Base-by-base conservation (phyloP, 92 coral and sea anemone genomes). In the Meandrina meandrites region DNA sequence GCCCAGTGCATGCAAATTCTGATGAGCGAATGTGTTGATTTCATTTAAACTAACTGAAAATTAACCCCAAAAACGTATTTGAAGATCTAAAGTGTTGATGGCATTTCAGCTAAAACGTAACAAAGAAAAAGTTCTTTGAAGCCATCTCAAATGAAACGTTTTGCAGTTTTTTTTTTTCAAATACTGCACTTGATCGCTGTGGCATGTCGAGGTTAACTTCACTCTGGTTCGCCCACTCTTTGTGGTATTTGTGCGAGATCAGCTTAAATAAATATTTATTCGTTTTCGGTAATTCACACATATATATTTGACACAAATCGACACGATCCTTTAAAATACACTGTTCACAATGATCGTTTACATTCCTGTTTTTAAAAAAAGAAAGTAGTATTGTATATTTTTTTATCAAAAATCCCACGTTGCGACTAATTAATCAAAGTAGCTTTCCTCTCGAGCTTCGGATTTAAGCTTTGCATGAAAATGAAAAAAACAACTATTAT, bases 261-360 rank as follows among this genome's bases (percentile, higher is more conserved):
- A 70, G 22, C 31, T 42, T 83, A 37, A 70, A 35, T 73, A 84
- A 84, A 84, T 84, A 74, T 74, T 74, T 68, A 64, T 48, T 68
- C 51, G 85, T 66, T 68, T 69, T 64, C n/a, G 13, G n/a, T 28
- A 51, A 53, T 51, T 67, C 77, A 31, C 50, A 68, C 71, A 37
- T 51, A 30, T 51, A 30, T 79, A 53, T 56, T 60, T 64, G 28
- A 57, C 76, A 17, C 50, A 81, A 62, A 48, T 81, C 57, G 27
- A 15, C 47, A 48, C 60, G 36, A 45, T 24, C 8, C 40, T 66
- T 66, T 14, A 81, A 66, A 48, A 45, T 21, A 35, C 28, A 30
- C 2, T 19, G 37, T 73, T 36, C 3, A 40, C 27, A 19, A 73
- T 9, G 9, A 16, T 34, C 37, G 40, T 47, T 71, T 60, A 24